phyloP scores from a whole-genome alignment of 2,888 invertebrate genomes.

The Mycalesis mineus region DNA sequence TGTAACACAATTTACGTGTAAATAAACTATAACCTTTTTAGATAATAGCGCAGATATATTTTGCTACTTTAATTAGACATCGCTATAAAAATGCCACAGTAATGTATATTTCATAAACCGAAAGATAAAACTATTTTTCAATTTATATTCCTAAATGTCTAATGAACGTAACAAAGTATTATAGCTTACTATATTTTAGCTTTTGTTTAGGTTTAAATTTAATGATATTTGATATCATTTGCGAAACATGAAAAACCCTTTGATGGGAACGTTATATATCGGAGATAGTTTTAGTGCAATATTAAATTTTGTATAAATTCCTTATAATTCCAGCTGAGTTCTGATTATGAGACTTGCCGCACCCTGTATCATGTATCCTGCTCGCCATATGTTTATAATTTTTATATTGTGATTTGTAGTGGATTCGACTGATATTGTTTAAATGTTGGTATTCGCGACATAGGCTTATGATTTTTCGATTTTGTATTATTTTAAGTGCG shows the following conservation, averaged over 20 bases:
- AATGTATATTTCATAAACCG: conserved; percentile 5
- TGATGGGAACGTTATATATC: conserved; percentile 36
- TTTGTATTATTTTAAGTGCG: conserved; percentile 22
- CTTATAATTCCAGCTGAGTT: conserved; percentile 5
- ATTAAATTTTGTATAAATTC: conserved; percentile 29
- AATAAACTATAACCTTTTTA: conserved; percentile 18
- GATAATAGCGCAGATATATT: conserved; percentile 14
- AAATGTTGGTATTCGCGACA: conserved; percentile 43
- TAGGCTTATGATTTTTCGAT: conserved; percentile 33
- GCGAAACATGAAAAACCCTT: conserved; percentile 53
- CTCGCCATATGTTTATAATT: conserved; percentile 46
- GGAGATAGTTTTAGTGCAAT: conserved; percentile 49
- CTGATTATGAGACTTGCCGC: conserved; percentile 19
- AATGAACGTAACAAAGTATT: conserved; percentile 17
- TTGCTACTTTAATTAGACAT: conserved; percentile 23
- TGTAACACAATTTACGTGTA: conserved; percentile 18
- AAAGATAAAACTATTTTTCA: conserved; percentile 13
- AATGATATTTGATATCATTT: conserved; percentile 72
- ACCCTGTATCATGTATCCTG: conserved; percentile 4
- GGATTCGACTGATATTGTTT: conserved; percentile 56
- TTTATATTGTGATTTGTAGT: conserved; percentile 51
- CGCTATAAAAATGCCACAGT: background rate
- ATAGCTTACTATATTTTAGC: conserved; percentile 26
- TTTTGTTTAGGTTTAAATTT: conserved; percentile 37
- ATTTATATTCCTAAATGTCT: conserved; percentile 12